Evolutionary conservation across 2,888 invertebrate species (phyloP).

Genomic region (Macropis europaea): DNA sequence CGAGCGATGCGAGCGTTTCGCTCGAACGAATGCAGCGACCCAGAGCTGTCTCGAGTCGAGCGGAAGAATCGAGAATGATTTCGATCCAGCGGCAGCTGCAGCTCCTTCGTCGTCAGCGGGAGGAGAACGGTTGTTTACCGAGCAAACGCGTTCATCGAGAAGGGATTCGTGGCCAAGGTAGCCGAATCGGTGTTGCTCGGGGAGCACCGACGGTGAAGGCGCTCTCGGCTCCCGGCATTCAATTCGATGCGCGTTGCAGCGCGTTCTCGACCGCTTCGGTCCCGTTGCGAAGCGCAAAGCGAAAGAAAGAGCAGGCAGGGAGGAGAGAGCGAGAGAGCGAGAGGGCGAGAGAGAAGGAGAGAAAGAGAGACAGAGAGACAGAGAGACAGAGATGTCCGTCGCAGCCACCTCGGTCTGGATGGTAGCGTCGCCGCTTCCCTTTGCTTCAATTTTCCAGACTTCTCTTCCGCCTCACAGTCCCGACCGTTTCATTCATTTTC

Average conservation of each 20-base stretch:
- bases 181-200: background rate
- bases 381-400: background rate
- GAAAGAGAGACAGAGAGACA: background rate
- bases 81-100: constrained; percentile 42
- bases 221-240: background rate
- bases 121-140: background rate
- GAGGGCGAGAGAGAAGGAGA: background rate
- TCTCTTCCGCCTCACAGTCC: background rate
- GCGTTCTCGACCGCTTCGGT: background rate
- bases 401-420: no score
- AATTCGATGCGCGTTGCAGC: background rate
- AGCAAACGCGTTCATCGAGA: background rate
- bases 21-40: no score
- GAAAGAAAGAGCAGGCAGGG: background rate
- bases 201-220: background rate
- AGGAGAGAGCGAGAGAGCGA: background rate
- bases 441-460: constrained; percentile 23
- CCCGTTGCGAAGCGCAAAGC: background rate
- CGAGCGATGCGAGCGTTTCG: no score
- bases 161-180: no score
- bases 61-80: no score
- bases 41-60: no score
- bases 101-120: background rate
- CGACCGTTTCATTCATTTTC: constrained; percentile 42
- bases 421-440: constrained; percentile 3